These are phyloP conservation scores for Podotricha telesiphe DNA, from an alignment of 2,888 invertebrate genomes.

Conservation along the genomic window DNA sequence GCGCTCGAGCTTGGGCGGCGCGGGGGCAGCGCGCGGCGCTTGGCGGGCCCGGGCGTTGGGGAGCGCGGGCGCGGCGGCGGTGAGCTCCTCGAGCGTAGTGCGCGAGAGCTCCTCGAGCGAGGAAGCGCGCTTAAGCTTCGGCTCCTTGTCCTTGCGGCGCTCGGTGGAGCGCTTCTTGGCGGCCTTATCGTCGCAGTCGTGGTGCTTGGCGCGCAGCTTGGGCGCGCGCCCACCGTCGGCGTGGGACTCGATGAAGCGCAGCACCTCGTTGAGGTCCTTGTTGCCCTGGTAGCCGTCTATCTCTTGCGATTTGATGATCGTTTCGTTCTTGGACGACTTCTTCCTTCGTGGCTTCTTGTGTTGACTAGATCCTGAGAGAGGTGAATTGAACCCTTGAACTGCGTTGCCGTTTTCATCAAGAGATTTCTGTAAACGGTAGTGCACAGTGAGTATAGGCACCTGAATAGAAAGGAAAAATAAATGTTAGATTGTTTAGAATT, in stretches of 20 bases:
- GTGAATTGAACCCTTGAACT: slow-evolving; percentile 82
- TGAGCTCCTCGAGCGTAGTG: slow-evolving; percentile 88
- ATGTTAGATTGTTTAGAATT: slow-evolving; percentile 48
- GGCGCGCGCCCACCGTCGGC: slow-evolving; percentile 66
- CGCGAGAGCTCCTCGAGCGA: slow-evolving; percentile 92
- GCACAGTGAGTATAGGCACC: slow-evolving; percentile 53
- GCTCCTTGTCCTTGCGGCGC: slow-evolving; percentile 72
- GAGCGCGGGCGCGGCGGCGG: slow-evolving; percentile 84
- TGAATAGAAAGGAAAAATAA: slow-evolving; percentile 54
- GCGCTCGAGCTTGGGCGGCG: slow-evolving; percentile 74
- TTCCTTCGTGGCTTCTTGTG: slow-evolving; percentile 84
- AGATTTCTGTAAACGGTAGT: slow-evolving; percentile 82
- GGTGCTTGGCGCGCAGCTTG: slow-evolving; percentile 71
- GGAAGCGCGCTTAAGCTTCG: slow-evolving; percentile 87
- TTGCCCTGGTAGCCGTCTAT: slow-evolving; percentile 91
- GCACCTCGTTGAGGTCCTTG: slow-evolving; percentile 89
- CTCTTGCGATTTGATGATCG: slow-evolving; percentile 83
- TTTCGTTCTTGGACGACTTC: slow-evolving; percentile 85
- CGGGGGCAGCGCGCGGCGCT: slow-evolving; percentile 47
- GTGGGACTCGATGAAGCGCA: slow-evolving; percentile 90
- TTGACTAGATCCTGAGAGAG: slow-evolving; percentile 75
- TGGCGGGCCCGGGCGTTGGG: slow-evolving; percentile 57
- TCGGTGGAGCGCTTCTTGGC: slow-evolving; percentile 80
- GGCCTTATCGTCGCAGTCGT: slow-evolving; percentile 73
- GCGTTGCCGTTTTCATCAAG: slow-evolving; percentile 93